These are phyloP conservation scores for Amblyjoppa fuscipennis DNA, from an alignment of 2,888 invertebrate species.

Conservation along the genomic window DNA sequence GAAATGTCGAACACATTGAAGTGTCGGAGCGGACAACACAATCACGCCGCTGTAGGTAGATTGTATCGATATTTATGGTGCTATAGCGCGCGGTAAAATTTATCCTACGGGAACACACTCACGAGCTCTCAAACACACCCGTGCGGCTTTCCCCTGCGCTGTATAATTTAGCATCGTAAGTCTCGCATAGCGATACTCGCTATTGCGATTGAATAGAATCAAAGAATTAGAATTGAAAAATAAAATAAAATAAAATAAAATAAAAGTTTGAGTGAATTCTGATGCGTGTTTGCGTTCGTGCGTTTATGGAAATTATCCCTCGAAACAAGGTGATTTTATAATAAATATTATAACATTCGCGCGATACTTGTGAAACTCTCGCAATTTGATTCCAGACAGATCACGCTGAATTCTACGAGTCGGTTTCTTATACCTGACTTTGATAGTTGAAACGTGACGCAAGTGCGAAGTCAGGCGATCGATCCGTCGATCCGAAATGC, in stretches of 20 bases:
- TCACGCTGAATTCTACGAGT: slow-evolving; percentile 32
- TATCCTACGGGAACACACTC: slow-evolving; percentile 17
- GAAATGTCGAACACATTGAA: slow-evolving; percentile 39
- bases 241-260: slow-evolving; percentile 11
- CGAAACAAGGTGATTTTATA: slow-evolving; percentile 38
- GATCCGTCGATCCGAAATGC: slow-evolving; percentile 39
- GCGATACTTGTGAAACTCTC: background rate
- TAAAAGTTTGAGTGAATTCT: slow-evolving; percentile 8
- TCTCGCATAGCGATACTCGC: background rate
- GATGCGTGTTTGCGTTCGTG: slow-evolving; percentile 3
- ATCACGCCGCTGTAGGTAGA: slow-evolving; percentile 26
- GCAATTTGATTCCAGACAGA: slow-evolving; percentile 1
- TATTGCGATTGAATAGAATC: background rate
- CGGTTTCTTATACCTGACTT: background rate
- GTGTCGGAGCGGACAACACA: slow-evolving; percentile 21
- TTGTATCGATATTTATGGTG: slow-evolving; percentile 51
- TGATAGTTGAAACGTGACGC: slow-evolving; percentile 31
- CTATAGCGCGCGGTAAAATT: slow-evolving; percentile 11
- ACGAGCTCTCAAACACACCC: slow-evolving; percentile 6
- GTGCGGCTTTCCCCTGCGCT: slow-evolving; percentile 1
- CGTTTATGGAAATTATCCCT: slow-evolving; percentile 42
- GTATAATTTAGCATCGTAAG: slow-evolving; percentile 2
- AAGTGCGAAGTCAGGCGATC: slow-evolving; percentile 20
- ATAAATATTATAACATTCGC: slow-evolving; percentile 35
- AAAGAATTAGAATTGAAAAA: background rate